Base-by-base conservation (phyloP, 2,113 vertebrate genomes). In the Larimichthys polyactis region DNA sequence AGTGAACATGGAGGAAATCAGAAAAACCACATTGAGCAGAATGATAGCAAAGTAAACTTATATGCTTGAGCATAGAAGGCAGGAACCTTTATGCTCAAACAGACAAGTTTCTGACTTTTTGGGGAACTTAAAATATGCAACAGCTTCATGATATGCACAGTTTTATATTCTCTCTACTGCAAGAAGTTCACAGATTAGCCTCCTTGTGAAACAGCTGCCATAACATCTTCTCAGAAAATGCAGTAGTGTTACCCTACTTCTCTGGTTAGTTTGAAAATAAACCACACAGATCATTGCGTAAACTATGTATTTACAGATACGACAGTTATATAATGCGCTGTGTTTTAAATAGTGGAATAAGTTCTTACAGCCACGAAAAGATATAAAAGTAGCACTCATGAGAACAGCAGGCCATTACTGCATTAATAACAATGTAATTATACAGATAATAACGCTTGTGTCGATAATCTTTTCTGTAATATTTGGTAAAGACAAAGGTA, bases 1-100 rank as follows among this genome's bases (percentile, higher is more conserved):
- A 29, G 60, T 55, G 24, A 76, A 46, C n/a, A 46, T n/a, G n/a
- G 54, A 83, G 79, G 89, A 88, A 91, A 78, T 68, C 3, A 55
- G 9, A 64, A 70, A 82, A 89, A 81, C 14, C 67, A 87, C 77
- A 82, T 0, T 12, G 10, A 17, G 3, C 15, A 40, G 10, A 82
- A 40, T 14, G 46, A 11, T 12, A 14, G 36, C 36, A 8, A 40
- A 40, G 7, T 40, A 24, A 22, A 40, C 36, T 40, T 14, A 4
- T 10, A 15, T 54, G 27, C 24, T 40, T 9, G 36, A 8, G 36
- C 7, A 40, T 2, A 9, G 7, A 40, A 40, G 36, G 36, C 36
- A 8, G 32, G 5, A 32, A 32, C 40, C 62, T 32, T 51, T 24
- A 75, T 14, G 22, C 59, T 76, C 19, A 60, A 59, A 15, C 19